A percentile compares a stretch with the other conserved stretches of the same genome.
These are phyloP conservation scores for Rhysida immarginata DNA, from an alignment of 1,140 invertebrate species.

Conservation along the genomic window DNA sequence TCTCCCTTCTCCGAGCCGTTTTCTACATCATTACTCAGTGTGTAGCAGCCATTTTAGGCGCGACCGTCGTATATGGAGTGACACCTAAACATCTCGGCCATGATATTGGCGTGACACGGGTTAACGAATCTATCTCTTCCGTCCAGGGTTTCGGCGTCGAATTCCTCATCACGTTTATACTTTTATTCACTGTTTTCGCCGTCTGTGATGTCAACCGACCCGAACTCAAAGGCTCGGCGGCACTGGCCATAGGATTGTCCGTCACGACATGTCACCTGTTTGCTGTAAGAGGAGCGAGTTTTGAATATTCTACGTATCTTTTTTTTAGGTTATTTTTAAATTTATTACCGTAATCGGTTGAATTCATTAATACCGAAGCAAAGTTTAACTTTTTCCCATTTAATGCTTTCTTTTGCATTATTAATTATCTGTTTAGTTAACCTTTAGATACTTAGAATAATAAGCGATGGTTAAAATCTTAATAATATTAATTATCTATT, in stretches of 20 bases:
- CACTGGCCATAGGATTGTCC: conserved; percentile 73
- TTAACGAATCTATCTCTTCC: conserved; percentile 23
- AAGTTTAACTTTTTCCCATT: no score
- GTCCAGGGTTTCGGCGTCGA: conserved; percentile 34
- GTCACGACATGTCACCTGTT: conserved; percentile 71
- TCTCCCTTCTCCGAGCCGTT: conserved; percentile 41
- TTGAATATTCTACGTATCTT: no score
- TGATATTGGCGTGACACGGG: conserved; percentile 17
- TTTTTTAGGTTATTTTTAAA: no score
- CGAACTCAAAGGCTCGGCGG: conserved; percentile 68
- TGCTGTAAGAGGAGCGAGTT: conserved; percentile 49
- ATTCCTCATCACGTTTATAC: conserved; percentile 31
- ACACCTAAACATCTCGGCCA: conserved; percentile 17
- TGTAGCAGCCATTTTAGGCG: conserved; percentile 59
- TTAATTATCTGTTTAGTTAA: no score
- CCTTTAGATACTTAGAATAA: no score
- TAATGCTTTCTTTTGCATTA: no score
- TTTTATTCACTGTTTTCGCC: conserved; percentile 67
- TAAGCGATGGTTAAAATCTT: no score
- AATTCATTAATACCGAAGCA: no score
- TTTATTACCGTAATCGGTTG: no score
- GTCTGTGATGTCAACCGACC: conserved; percentile 61
- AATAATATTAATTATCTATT: no score
- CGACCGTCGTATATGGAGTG: conserved; percentile 45
- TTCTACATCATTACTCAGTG: conserved; percentile 61